A percentile compares a stretch with the other conserved stretches of the same genome.
phyloP scores from a whole-genome alignment of 2,888 invertebrate genomes.

The Seladonia tumulorum region DNA sequence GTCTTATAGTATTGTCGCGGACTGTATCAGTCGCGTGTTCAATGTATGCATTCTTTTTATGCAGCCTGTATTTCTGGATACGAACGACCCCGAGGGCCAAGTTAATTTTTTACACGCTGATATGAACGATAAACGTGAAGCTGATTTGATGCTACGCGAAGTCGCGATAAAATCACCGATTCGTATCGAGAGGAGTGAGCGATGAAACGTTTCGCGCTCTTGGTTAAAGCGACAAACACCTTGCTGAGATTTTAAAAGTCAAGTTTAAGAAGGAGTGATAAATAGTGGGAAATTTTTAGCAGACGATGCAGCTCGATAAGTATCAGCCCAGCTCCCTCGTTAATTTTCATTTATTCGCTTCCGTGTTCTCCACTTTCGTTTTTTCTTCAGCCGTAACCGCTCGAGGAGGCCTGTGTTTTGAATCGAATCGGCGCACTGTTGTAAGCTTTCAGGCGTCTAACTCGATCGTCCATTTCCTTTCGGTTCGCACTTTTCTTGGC shows the following conservation, averaged over 20 bases:
- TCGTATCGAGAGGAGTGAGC: no score
- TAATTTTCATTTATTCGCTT: constrained; percentile 17
- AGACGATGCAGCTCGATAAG: constrained; percentile 11
- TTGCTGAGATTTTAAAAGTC: not conserved
- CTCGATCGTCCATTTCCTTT: constrained; percentile 7
- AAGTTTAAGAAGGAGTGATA: constrained; percentile 7
- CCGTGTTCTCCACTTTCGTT: constrained; percentile 21
- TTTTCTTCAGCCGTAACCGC: constrained; percentile 1
- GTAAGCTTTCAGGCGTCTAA: not conserved
- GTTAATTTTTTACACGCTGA: no score
- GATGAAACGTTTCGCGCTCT: not conserved
- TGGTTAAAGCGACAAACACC: not conserved
- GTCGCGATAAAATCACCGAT: no score
- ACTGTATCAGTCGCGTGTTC: no score
- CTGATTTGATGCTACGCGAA: no score
- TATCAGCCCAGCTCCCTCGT: constrained; percentile 7
- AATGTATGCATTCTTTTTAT: no score
- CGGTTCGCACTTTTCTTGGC: constrained; percentile 5
- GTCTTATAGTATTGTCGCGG: no score
- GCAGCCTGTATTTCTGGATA: no score
- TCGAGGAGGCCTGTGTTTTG: constrained; percentile 4
- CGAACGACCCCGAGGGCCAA: no score
- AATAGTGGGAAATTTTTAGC: not conserved
- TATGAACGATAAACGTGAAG: no score
- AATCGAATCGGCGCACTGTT: constrained; percentile 7